A percentile compares a stretch with the other conserved stretches of the same genome.
These are phyloP conservation scores for Ladona fulva DNA, from an alignment of 1,140 invertebrate species.

Conservation along the genomic window DNA sequence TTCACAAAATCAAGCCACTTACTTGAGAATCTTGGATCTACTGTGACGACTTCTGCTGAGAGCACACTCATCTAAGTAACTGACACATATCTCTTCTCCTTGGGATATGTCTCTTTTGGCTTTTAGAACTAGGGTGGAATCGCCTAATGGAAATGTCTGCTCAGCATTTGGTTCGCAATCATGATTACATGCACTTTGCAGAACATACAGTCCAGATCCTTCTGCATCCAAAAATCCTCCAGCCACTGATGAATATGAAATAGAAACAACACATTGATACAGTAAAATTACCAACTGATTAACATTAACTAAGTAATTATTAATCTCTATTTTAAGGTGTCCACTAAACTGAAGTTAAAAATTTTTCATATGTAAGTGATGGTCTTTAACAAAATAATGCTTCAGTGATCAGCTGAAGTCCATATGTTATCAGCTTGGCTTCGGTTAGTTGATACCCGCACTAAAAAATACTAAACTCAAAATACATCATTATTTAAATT, in stretches of 20 bases:
- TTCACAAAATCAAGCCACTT: constrained; percentile 18
- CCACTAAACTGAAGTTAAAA: too few relatives aligned
- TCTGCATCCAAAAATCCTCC: constrained; percentile 87
- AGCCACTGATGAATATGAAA: constrained; percentile 48
- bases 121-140: constrained; percentile 65
- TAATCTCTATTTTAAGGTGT: too few relatives aligned
- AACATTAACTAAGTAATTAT: too few relatives aligned
- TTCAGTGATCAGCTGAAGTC: too few relatives aligned
- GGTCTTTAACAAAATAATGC: too few relatives aligned
- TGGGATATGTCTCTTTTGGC: constrained; percentile 63
- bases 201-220: constrained; percentile 77
- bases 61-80: constrained; percentile 81
- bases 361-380: too few relatives aligned
- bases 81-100: constrained; percentile 84
- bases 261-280: too few relatives aligned
- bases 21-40: constrained; percentile 64
- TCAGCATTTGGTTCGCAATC: constrained; percentile 85
- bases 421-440: too few relatives aligned
- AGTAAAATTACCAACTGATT: too few relatives aligned
- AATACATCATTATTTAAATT: too few relatives aligned
- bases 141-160: constrained; percentile 75
- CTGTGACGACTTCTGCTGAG: constrained; percentile 72
- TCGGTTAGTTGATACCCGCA: too few relatives aligned
- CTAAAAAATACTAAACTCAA: too few relatives aligned
- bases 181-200: constrained; percentile 86